Base-by-base conservation (phyloP, 1,140 invertebrate genomes). In the Drosophila nigromelanica region DNA sequence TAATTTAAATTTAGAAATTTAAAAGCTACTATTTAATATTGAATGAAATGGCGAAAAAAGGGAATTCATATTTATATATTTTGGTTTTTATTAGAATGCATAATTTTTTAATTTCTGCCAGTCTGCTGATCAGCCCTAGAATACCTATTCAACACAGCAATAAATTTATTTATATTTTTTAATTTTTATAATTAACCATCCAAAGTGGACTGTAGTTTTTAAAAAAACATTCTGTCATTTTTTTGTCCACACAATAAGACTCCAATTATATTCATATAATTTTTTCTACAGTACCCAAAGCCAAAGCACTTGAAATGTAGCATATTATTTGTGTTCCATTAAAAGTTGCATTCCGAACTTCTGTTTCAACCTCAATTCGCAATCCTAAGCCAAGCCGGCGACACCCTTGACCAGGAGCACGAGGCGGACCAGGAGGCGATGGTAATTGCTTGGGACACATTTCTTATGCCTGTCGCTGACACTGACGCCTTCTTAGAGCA, bases 401-500 rank as follows among this genome's bases (percentile, higher is more conserved):
- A 42, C 45, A 37, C 47, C 55, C 56, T 47, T 73, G 63, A 51
- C 62, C 69, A 66, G 61, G n/a, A 63, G 58, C 8, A 12, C 39
- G 33, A 21, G 27, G 11, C 11, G 54, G 12, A 43, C 47, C 50
- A 55, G 14, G 43, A 40, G 15, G 52, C 55, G 51, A 79, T 85
- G 70, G 64, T 86, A 86, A 86, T 89, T 86, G 82, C 76, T 63
- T 61, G 60, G 72, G 82, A 86, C 82, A 87, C 78, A 82, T 87
- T 86, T 87, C 76, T 89, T 87, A 73, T 86, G 78, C 56, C 79
- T 79, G 82, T 66, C 75, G 60, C 75, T 86, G 82, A 79, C 83
- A 87, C 82, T 87, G 82, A 87, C 72, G 82, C 83, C 82, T 77
- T 52, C 73, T 80, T 51, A 43, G 52, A n/a, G 40, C 50, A 55